Conservation (phyloP, 2,888 invertebrate species). For the Amiota minor region DNA sequence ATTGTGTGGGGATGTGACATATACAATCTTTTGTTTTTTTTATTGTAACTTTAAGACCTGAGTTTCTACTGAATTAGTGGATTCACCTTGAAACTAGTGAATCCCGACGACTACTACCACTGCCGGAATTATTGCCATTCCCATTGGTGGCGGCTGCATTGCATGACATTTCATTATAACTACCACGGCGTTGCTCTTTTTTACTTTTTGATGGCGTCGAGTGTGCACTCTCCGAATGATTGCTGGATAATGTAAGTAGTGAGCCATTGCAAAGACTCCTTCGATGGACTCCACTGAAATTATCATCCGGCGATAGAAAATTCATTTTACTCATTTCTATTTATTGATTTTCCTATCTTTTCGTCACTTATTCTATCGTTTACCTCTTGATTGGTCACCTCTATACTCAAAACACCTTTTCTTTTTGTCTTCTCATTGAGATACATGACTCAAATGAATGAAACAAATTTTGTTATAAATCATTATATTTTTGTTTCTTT, state of each 20-base stretch:
- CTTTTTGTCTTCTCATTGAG: too few species aligned
- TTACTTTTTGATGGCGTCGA: constrained; percentile 62
- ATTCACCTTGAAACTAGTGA: constrained; percentile 74
- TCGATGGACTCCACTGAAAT: constrained; percentile 66
- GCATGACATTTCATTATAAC: constrained; percentile 63
- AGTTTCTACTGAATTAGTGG: not conserved
- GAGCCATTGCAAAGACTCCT: constrained; percentile 71
- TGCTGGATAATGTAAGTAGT: constrained; percentile 55
- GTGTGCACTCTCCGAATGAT: constrained; percentile 46
- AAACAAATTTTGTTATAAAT: too few species aligned
- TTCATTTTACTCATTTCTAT: constrained; percentile 55
- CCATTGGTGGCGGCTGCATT: constrained; percentile 46
- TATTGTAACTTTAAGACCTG: not conserved
- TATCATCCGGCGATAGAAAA: constrained; percentile 69
- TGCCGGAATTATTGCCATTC: not conserved
- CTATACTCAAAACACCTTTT: too few species aligned
- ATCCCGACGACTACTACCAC: constrained; percentile 68
- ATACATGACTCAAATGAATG: too few species aligned
- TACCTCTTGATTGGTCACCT: too few species aligned
- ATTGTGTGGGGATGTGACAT: too few species aligned
- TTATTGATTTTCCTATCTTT: too few species aligned
- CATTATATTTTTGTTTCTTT: too few species aligned
- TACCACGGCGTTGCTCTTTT: constrained; percentile 68
- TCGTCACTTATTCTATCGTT: too few species aligned
- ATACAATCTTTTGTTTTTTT: not conserved